A percentile compares a stretch with the other conserved stretches of the same genome.
Evolutionary conservation across 2,888 invertebrate genomes (phyloP).

Genomic region (Stratiomys singularior): DNA sequence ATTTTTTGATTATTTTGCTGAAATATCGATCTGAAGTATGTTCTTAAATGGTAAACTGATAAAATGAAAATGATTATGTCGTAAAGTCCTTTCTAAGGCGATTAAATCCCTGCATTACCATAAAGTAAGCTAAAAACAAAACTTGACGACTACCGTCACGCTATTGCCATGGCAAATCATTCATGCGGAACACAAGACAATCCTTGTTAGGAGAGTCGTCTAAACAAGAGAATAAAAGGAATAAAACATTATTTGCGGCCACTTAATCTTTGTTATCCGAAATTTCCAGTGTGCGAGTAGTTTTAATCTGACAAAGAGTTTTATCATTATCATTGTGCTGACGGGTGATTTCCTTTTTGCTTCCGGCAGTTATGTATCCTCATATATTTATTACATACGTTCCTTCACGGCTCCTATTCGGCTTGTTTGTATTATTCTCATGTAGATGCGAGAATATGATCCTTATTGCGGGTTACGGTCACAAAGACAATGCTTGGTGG

Average conservation of each 20-base stretch:
- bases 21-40: too few relatives aligned
- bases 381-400: too few relatives aligned
- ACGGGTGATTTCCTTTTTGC: background rate
- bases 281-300: constrained; percentile 20
- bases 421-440: too few relatives aligned
- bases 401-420: too few relatives aligned
- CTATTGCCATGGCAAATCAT: constrained; percentile 39
- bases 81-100: constrained; percentile 39
- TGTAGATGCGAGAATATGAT: too few relatives aligned
- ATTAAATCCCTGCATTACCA: constrained; percentile 44
- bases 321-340: constrained; percentile 11
- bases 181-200: constrained; percentile 33
- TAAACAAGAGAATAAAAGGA: constrained; percentile 21
- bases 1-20: too few relatives aligned
- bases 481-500: too few relatives aligned
- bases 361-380: too few relatives aligned
- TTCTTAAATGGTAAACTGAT: constrained; percentile 7
- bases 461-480: too few relatives aligned
- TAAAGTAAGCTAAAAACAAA: constrained; percentile 38
- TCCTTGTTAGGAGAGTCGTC: constrained; percentile 20
- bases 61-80: constrained; percentile 5
- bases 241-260: constrained; percentile 40
- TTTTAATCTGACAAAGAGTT: constrained; percentile 11
- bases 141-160: constrained; percentile 6
- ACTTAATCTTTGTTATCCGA: constrained; percentile 41